These are phyloP conservation scores for Seira musarum DNA, from an alignment of 2,888 invertebrate species.

Conservation along the genomic window DNA sequence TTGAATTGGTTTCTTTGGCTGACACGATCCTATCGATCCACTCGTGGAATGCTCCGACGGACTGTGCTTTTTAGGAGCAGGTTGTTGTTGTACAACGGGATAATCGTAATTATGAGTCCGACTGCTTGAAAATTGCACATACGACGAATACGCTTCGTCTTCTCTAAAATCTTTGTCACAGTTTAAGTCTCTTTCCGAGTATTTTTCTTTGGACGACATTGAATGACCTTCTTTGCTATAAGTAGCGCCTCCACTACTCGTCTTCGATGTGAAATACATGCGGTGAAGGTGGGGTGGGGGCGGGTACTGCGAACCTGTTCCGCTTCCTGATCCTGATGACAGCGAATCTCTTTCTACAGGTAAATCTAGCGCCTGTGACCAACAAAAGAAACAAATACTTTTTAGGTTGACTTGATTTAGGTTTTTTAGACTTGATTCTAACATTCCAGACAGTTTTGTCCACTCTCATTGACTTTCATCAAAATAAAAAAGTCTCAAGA, in stretches of 20 bases:
- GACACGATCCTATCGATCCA: slow-evolving; percentile 64
- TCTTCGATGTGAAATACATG: slow-evolving; percentile 77
- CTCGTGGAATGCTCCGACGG: slow-evolving; percentile 65
- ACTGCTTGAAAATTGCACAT: slow-evolving; percentile 81
- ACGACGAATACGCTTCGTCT: slow-evolving; percentile 74
- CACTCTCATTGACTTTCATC: no score
- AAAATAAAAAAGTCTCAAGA: slow-evolving; percentile 11
- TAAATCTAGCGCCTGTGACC: slow-evolving; percentile 86
- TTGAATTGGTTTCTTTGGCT: slow-evolving; percentile 69
- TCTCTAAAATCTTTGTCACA: slow-evolving; percentile 68
- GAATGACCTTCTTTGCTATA: slow-evolving; percentile 66
- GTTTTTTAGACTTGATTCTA: not conserved
- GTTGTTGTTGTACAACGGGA: slow-evolving; percentile 77
- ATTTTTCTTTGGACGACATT: slow-evolving; percentile 69
- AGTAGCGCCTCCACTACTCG: slow-evolving; percentile 58
- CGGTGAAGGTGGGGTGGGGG: slow-evolving; percentile 73
- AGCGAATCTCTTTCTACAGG: slow-evolving; percentile 86
- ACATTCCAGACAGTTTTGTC: no score
- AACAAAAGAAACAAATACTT: not conserved
- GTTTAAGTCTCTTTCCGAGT: slow-evolving; percentile 67
- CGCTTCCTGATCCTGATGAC: slow-evolving; percentile 80
- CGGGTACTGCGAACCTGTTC: slow-evolving; percentile 71
- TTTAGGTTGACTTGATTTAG: slow-evolving; percentile 56
- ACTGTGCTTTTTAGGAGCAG: slow-evolving; percentile 63
- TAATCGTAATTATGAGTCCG: slow-evolving; percentile 88